Evolutionary conservation across 2,888 invertebrate species (phyloP), one percentile per base, ranked within the genome.

Genomic region (Melanargia galathea): DNA sequence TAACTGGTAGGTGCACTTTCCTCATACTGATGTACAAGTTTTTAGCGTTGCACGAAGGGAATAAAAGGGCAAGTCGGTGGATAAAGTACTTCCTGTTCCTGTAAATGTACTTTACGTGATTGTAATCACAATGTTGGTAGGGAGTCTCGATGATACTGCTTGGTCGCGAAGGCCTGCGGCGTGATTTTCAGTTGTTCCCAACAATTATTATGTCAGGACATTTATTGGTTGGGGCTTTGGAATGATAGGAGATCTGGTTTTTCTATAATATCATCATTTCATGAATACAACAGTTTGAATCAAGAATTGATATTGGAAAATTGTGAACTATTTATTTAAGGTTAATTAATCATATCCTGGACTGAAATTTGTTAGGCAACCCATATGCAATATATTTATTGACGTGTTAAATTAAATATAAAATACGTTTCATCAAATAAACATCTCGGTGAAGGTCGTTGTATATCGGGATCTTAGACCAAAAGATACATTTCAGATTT

Each of bases 181-280:
- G 69, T 73, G 77, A 83, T 86, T 86, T 87, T 86, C 86, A n/a
- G n/a, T n/a, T 81, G 85, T 82, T 82, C 71, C 81, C 82, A 82
- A 85, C 87, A 86, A 85, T 82, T 84, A 78, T 59, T 81, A 76
- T 86, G 87, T 87, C 84, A n/a, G n/a, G n/a, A n/a, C n/a, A n/a
- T 90, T 89, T 88, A 86, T 87, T 88, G 86, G 77, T 78, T 80
- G 76, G 81, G 80, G 80, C 83, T 78, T 85, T 78, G 24, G 2
- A 24, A 13, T 2, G 26, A 49, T 1, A 45, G 20, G 11, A 13
- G 5, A 22, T 5, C 22, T 11, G 10, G 43, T 18, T 43, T 22
- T n/a, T 46, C 20, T 46, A 20, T 20, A 45, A 20, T 10, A 5
- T 45, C 10, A 45, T 11, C 45, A 11, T 18, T n/a, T n/a, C n/a